Percentiles rank a stretch among this genome's conserved stretches.
phyloP scores from a whole-genome alignment of 2,797 vertebrate species.

The Ctenopoma kingsleyae region DNA sequence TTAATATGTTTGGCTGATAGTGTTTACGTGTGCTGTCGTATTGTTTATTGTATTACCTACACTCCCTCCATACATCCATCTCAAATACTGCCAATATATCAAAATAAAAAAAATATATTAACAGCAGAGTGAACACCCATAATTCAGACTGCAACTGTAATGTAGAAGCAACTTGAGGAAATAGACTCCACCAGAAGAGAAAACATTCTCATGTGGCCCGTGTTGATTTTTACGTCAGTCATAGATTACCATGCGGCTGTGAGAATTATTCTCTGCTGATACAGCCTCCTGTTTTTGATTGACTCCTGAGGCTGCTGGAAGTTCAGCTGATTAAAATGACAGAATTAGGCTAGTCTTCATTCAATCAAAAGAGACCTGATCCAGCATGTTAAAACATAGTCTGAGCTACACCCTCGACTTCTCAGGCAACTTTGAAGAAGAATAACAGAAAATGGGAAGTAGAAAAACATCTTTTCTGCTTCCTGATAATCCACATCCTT shows the following conservation, averaged over 20 bases:
- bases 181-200: constrained; percentile 48
- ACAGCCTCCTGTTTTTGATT: constrained; percentile 38
- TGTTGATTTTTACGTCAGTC: constrained; percentile 61
- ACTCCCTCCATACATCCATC: too few relatives aligned
- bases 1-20: too few relatives aligned
- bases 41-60: too few relatives aligned
- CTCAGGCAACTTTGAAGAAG: constrained; percentile 10
- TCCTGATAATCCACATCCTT: constrained; percentile 35
- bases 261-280: constrained; percentile 34
- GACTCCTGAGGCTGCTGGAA: constrained; percentile 42
- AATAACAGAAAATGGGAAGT: constrained; percentile 24
- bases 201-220: constrained; percentile 33
- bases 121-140: constrained; percentile 9
- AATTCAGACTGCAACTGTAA: constrained; percentile 3
- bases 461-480: constrained; percentile 29
- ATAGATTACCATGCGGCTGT: constrained; percentile 49
- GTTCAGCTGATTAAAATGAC: constrained; percentile 55
- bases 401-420: neutral
- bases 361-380: constrained; percentile 11
- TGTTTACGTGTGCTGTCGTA: too few relatives aligned
- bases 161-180: constrained; percentile 33
- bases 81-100: constrained; percentile 6
- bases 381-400: constrained; percentile 12
- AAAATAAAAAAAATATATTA: neutral
- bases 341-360: constrained; percentile 24